These are phyloP conservation scores for Solea senegalensis DNA, from an alignment of 2,113 vertebrate species.

Conservation along the genomic window DNA sequence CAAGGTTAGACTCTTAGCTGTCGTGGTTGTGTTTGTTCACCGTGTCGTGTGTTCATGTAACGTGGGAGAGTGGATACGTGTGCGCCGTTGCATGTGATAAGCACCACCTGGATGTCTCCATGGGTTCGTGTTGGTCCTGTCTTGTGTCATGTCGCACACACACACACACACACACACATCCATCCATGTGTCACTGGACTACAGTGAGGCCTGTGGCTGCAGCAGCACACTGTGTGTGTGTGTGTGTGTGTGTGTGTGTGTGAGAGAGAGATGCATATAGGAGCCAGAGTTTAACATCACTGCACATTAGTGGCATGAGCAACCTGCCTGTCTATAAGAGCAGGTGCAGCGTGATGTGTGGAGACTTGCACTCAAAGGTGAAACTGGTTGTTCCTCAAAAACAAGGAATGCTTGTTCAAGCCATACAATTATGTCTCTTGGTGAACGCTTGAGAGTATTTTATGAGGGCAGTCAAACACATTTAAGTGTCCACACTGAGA, in stretches of 20 bases:
- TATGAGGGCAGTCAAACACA: neutral
- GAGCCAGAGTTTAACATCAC: constrained; percentile 8
- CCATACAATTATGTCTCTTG: neutral
- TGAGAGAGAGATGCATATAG: neutral
- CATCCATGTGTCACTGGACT: constrained; percentile 37
- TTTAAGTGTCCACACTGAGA: neutral
- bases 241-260: neutral
- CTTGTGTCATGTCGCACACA: constrained; percentile 57
- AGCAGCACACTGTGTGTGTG: constrained; percentile 17
- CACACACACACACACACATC: no score
- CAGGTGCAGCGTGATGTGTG: constrained; percentile 35
- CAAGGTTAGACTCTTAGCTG: constrained; percentile 68
- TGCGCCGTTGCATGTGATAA: constrained; percentile 60
- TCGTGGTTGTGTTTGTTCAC: constrained; percentile 70
- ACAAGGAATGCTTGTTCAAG: constrained; percentile 13
- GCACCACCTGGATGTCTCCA: constrained; percentile 48
- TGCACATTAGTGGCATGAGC: constrained; percentile 14
- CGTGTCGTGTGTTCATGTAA: constrained; percentile 51
- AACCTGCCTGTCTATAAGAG: constrained; percentile 33
- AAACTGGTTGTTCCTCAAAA: constrained; percentile 1
- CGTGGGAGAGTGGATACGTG: constrained; percentile 29
- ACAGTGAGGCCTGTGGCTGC: constrained; percentile 16
- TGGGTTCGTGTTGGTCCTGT: constrained; percentile 52
- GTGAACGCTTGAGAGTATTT: neutral
- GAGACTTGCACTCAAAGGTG: constrained; percentile 4